Evolutionary conservation across 2,888 invertebrate genomes (phyloP).

Genomic region (Bhutanitis thaidina): DNA sequence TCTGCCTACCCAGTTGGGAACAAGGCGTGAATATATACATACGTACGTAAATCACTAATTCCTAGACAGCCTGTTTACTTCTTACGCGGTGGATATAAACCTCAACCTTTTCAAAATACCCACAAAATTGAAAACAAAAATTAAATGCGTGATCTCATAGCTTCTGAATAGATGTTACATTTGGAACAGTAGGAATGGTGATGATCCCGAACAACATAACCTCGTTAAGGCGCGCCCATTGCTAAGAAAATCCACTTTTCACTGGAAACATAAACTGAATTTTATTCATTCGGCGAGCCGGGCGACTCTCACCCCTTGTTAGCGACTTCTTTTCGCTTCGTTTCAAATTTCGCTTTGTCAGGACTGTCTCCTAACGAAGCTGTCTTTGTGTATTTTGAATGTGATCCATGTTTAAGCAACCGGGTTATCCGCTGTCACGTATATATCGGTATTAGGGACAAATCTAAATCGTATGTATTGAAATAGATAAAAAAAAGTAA

Average conservation of each 20-base stretch:
- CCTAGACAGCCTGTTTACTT: too few species aligned
- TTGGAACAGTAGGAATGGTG: background rate
- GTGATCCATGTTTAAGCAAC: slow-evolving; percentile 6
- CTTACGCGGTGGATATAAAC: too few species aligned
- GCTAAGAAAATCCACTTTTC: slow-evolving; percentile 19
- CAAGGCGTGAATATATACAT: too few species aligned
- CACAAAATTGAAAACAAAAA: too few species aligned
- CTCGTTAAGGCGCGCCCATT: slow-evolving; percentile 21
- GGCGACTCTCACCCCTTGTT: slow-evolving; percentile 31
- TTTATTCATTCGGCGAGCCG: slow-evolving; percentile 28
- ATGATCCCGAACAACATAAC: slow-evolving; percentile 20
- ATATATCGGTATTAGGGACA: background rate
- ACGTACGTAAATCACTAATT: too few species aligned
- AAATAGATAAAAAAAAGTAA: too few species aligned
- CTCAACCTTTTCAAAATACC: too few species aligned
- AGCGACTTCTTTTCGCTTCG: slow-evolving; percentile 30
- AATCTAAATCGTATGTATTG: too few species aligned
- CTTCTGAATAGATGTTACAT: background rate
- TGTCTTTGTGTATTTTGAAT: slow-evolving; percentile 27
- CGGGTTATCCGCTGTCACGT: background rate
- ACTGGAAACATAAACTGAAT: slow-evolving; percentile 16
- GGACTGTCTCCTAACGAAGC: slow-evolving; percentile 29
- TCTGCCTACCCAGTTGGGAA: too few species aligned
- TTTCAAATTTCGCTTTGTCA: slow-evolving; percentile 28
- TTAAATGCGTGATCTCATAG: too few species aligned